phyloP scores from a whole-genome alignment of 2,113 vertebrate genomes.

The Ariopsis seemanni region DNA sequence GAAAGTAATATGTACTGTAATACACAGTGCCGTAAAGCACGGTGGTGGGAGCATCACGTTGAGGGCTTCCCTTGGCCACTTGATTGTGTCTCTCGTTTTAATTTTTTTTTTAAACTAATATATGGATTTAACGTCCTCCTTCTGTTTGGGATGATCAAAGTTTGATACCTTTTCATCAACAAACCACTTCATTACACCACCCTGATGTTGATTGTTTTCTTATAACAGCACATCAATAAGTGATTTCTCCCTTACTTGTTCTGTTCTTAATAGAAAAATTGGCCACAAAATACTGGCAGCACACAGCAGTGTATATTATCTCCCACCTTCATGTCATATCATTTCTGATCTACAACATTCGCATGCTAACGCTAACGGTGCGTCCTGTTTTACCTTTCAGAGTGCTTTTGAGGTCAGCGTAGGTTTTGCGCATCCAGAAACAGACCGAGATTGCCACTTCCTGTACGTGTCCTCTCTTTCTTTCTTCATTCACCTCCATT shows the following conservation, averaged over 20 bases:
- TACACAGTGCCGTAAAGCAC: neutral
- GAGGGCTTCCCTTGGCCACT: neutral
- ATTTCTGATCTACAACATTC: neutral
- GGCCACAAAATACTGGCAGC: neutral
- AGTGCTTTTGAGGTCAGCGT: conserved; percentile 89
- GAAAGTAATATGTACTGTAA: too few species aligned
- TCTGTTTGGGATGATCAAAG: neutral
- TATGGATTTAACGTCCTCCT: neutral
- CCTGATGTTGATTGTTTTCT: neutral
- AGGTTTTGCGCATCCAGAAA: conserved; percentile 88
- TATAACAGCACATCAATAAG: neutral
- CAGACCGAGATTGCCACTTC: conserved; percentile 91
- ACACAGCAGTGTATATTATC: neutral
- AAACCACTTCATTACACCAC: neutral
- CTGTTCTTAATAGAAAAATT: neutral
- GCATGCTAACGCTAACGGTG: neutral
- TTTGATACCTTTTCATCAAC: neutral
- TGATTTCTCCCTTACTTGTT: neutral
- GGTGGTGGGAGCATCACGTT: neutral
- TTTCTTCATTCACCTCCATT: neutral
- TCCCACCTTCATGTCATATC: neutral
- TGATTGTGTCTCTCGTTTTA: neutral
- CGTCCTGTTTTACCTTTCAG: conserved; percentile 65
- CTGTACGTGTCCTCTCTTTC: conserved; percentile 79
- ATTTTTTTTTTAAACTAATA: neutral